A percentile compares a stretch with the other conserved stretches of the same genome.
Evolutionary conservation across 2,888 invertebrate genomes (phyloP).

Genomic region (Spodoptera exigua): DNA sequence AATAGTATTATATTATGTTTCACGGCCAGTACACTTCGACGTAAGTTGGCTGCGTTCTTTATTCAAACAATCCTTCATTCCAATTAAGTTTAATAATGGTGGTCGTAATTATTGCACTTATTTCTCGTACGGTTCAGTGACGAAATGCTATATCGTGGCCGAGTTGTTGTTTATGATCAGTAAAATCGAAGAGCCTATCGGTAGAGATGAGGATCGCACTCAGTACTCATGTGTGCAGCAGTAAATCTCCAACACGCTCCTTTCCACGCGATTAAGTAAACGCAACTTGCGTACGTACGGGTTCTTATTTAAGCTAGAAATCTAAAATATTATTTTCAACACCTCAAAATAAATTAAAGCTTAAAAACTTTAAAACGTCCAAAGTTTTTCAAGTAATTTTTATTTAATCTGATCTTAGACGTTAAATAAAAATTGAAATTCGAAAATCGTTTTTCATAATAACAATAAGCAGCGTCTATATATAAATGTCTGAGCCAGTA

Average conservation of each 20-base stretch:
- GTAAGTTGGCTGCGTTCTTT: constrained; percentile 74
- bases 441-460: constrained; percentile 7
- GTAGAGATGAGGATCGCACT: constrained; percentile 37
- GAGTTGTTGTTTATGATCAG: constrained; percentile 38
- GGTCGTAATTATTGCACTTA: constrained; percentile 78
- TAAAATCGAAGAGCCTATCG: constrained; percentile 48
- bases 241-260: constrained; percentile 28
- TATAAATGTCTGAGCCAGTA: constrained; percentile 30
- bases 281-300: neutral
- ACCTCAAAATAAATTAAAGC: constrained; percentile 20
- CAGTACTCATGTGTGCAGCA: constrained; percentile 16
- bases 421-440: constrained; percentile 17
- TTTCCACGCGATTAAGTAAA: constrained; percentile 29
- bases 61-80: constrained; percentile 79
- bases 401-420: constrained; percentile 10
- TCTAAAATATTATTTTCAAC: constrained; percentile 18
- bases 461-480: constrained; percentile 9
- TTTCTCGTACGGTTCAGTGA: constrained; percentile 79
- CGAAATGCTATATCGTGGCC: constrained; percentile 55
- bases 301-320: constrained; percentile 14
- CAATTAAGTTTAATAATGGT: constrained; percentile 81
- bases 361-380: constrained; percentile 14
- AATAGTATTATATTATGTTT: constrained; percentile 63
- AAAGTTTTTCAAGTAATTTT: constrained; percentile 17
- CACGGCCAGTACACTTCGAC: constrained; percentile 69